Evolutionary conservation across 2,888 invertebrate species (phyloP), one percentile per base, ranked within the genome.

Genomic region (Cryptocephalus moraei): DNA sequence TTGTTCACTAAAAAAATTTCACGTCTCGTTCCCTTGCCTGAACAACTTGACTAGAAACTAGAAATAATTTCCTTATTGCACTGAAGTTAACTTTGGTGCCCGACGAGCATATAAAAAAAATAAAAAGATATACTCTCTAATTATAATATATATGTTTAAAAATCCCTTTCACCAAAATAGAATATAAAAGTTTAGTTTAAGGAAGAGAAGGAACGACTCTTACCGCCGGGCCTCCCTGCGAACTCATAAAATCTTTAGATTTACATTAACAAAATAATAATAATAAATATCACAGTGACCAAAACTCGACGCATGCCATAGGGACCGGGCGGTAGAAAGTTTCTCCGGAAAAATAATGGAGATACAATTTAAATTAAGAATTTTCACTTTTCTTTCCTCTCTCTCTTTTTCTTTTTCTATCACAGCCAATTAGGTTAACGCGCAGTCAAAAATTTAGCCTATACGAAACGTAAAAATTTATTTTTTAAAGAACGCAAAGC

Each of bases 251-350:
- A 58, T 58, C 56, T 58, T 62, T 57, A 59, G 61, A 56, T 56
- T 54, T 52, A 34, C 9, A 43, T 31, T 44, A 52, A 45, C 49
- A 52, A 55, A 52, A 49, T 13, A 40, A 36, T 36, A 36, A 11
- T 36, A 11, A 36, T 40, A 59, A 53, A 63, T 68, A 67, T 67
- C 66, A 67, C 66, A 66, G 65, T 58, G 65, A 65, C 67, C 60
- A 64, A 66, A 56, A 50, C 22, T 22, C 22, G 22, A 22, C 22
- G 22, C 22, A 22, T 22, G 22, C 22, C 22, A 22, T 22, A 22
- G 22, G 22, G 22, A 22, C 22, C 22, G 22, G 22, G 22, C 22
- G 22, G 6, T 22, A 22, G 22, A 6, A 22, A 6, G 22, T 22
- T 22, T 22, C 22, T 22, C 22, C 22, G 22, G 33, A 47, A 47